Evolutionary conservation across 1,140 invertebrate species (phyloP).

Genomic region (Diploscapter pachys): DNA sequence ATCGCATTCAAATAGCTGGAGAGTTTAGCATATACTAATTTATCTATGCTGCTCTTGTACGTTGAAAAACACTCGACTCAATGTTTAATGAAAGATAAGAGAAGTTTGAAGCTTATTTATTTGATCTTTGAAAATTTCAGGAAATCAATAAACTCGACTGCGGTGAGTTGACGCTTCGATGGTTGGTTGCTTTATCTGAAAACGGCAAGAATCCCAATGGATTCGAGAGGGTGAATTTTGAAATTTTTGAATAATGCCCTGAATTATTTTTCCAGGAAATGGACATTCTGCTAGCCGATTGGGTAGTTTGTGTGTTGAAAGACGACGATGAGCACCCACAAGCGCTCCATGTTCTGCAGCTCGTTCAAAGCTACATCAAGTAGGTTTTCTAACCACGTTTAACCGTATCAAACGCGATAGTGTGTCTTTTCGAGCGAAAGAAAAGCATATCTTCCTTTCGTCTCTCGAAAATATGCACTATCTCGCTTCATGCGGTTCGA

Average conservation of each 20-base stretch:
- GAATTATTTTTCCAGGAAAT: conserved; percentile 5
- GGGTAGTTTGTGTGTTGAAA: background rate
- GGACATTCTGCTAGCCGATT: conserved; percentile 15
- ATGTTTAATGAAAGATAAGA: too few relatives aligned
- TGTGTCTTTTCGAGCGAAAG: too few relatives aligned
- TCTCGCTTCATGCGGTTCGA: background rate
- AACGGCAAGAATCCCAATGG: conserved; percentile 10
- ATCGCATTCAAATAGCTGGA: too few relatives aligned
- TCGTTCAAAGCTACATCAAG: background rate
- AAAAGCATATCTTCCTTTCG: too few relatives aligned
- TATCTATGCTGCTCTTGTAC: too few relatives aligned
- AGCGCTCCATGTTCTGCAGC: background rate
- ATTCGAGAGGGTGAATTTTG: conserved; percentile 11
- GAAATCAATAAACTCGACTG: conserved; percentile 3
- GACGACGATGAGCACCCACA: background rate
- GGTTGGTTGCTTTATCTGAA: conserved; percentile 1
- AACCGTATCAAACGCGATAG: too few relatives aligned
- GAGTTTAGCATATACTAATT: too few relatives aligned
- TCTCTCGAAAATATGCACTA: too few relatives aligned
- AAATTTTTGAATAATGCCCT: background rate
- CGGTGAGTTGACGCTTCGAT: background rate
- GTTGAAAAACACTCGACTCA: too few relatives aligned
- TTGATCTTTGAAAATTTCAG: background rate
- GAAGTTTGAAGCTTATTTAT: too few relatives aligned
- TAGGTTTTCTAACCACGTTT: background rate